Evolutionary conservation across 2,113 vertebrate genomes (phyloP).

Genomic region (Eudorcas thomsonii): DNA sequence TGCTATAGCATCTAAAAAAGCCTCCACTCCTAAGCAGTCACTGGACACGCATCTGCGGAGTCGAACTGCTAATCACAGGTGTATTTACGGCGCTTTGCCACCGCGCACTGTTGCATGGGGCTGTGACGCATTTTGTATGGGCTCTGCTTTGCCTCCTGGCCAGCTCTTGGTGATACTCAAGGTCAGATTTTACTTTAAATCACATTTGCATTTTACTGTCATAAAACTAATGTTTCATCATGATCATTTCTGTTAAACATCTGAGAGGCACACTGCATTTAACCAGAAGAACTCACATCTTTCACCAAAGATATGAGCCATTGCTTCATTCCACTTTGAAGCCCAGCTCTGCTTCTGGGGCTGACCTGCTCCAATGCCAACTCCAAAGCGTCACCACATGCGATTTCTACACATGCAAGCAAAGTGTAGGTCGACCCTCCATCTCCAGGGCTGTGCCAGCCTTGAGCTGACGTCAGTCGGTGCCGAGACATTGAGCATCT

Average conservation of each 20-base stretch:
- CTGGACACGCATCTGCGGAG: not conserved
- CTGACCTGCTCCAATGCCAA: not conserved
- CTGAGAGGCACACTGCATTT: not conserved
- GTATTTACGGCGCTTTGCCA: constrained; percentile 7
- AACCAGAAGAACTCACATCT: not conserved
- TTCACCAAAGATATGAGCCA: not conserved
- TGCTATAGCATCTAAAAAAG: constrained; percentile 11
- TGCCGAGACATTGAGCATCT: not conserved
- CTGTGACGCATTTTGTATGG: not conserved
- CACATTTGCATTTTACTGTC: not conserved
- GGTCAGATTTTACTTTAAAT: not conserved
- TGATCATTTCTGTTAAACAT: not conserved
- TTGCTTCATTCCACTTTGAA: not conserved
- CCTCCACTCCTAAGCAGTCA: constrained; percentile 27
- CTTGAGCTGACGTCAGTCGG: not conserved
- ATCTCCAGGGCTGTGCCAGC: not conserved
- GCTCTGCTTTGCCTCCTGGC: not conserved
- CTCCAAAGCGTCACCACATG: not conserved
- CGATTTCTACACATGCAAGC: not conserved
- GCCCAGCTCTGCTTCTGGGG: not conserved
- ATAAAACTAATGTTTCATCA: not conserved
- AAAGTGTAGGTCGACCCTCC: not conserved
- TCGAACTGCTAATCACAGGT: not conserved
- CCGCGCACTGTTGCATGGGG: not conserved
- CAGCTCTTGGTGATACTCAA: not conserved